phyloP scores from a whole-genome alignment of 2,888 invertebrate species.

The Miltochrista miniata region DNA sequence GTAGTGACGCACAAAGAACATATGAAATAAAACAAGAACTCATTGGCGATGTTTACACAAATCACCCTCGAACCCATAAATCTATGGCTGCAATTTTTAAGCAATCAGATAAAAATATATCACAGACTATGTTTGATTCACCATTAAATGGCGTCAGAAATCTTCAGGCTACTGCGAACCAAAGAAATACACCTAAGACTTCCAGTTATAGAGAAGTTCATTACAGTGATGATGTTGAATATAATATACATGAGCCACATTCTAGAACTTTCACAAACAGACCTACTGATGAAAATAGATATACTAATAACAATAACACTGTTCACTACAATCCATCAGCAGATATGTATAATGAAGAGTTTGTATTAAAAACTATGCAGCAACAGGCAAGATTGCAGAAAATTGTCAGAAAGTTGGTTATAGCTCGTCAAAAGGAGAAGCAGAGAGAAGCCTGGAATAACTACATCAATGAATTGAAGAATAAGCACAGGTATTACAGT shows the following conservation, averaged over 20 bases:
- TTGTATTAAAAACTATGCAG: constrained; percentile 50
- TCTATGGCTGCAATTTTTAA: not conserved
- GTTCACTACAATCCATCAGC: constrained; percentile 46
- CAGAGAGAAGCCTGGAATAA: constrained; percentile 59
- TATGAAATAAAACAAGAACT: not conserved
- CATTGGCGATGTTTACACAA: constrained; percentile 7
- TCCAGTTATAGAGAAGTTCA: not conserved
- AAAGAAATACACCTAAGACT: not conserved
- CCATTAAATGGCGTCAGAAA: too few relatives aligned
- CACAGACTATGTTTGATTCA: constrained; percentile 1
- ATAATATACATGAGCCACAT: constrained; percentile 13
- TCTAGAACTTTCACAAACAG: constrained; percentile 2
- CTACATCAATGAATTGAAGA: constrained; percentile 61
- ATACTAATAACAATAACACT: constrained; percentile 51
- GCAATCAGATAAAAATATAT: not conserved
- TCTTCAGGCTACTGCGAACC: constrained; percentile 5
- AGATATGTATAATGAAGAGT: constrained; percentile 48
- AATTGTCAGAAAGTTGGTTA: constrained; percentile 50
- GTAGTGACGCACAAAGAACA: not conserved
- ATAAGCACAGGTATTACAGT: constrained; percentile 45
- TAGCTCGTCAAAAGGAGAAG: constrained; percentile 54
- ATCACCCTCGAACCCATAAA: not conserved
- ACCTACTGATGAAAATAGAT: constrained; percentile 15
- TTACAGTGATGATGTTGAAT: constrained; percentile 8
- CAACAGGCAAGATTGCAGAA: constrained; percentile 53